Evolutionary conservation across 2,797 vertebrate genomes (phyloP), one percentile per base, ranked within the genome.

Genomic region (Bufotes viridis): DNA sequence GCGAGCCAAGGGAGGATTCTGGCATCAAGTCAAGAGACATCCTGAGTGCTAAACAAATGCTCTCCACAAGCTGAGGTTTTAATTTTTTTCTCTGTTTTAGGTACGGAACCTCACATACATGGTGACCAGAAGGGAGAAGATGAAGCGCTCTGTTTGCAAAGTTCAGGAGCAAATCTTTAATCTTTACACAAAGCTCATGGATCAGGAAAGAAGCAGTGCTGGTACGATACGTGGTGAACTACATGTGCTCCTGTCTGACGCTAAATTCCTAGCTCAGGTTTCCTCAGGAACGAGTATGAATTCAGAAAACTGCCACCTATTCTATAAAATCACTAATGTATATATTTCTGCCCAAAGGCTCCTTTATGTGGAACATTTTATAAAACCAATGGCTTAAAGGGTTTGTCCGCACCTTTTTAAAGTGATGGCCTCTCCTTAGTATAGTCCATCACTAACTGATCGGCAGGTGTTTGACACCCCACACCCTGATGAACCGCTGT

Each of bases 101-200:
- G 98, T 98, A 51, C 97, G 98, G 51, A 99, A 99, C 92, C 95
- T 99, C 92, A 99, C 98, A 82, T 99, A 99, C 94, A 99, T 99
- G 98, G 98, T 99, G 95, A 99, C 97, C 0, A 96, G 98, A 89
- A 94, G 98, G 92, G 98, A 99, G 94, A 99, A 99, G 94, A 98
- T 99, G 92, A 99, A 99, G 93, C 95, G 98, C 58, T 97, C 97
- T 18, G 91, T 97, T 91, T 99, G 98, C 93, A 96, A 93, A 91
- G 95, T 99, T 91, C 98, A 99, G 94, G 98, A 99, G 93, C 98
- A 99, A 95, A 98, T 99, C 93, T 97, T 99, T 94, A 97, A 96
- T 92, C 95, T 96, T 89, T 97, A 97, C 74, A 90, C 96, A 88
- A 95, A 94, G 86, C 94, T 98, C 90, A 63, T 98, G 81, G 97